These are phyloP conservation scores for Neolamprologus ventralis DNA, from an alignment of 2,113 vertebrate genomes.

Conservation along the genomic window DNA sequence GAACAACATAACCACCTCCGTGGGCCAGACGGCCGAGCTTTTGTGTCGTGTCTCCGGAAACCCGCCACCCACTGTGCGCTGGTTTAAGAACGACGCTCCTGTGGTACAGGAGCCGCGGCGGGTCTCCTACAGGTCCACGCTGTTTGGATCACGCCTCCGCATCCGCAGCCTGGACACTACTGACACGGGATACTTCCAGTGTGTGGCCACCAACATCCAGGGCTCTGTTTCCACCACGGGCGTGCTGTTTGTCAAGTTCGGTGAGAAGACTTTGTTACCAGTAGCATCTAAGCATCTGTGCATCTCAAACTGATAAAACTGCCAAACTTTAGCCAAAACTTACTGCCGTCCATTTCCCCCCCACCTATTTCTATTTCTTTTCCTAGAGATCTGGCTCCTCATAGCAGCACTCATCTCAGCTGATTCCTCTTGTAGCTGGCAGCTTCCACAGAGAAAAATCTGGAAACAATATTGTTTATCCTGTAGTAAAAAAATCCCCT, in stretches of 20 bases:
- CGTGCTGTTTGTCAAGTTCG: conserved; percentile 94
- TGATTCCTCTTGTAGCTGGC: conserved; percentile 31
- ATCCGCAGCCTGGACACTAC: conserved; percentile 96
- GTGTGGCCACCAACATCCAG: conserved; percentile 82
- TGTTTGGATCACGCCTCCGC: conserved; percentile 87
- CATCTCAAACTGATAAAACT: background rate
- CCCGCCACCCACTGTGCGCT: conserved; percentile 81
- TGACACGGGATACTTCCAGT: conserved; percentile 98
- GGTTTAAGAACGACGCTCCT: conserved; percentile 96
- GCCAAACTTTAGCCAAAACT: background rate
- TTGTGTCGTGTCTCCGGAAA: conserved; percentile 88
- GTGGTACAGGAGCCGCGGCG: conserved; percentile 92
- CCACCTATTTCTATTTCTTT: background rate
- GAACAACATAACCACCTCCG: conserved; percentile 97
- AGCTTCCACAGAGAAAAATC: conserved; percentile 27
- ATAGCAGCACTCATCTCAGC: background rate
- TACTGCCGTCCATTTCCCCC: background rate
- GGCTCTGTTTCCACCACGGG: conserved; percentile 90
- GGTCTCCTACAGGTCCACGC: conserved; percentile 81
- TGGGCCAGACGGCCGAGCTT: conserved; percentile 89
- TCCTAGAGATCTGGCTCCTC: background rate
- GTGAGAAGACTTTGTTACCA: conserved; percentile 65
- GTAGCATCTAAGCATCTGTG: background rate
- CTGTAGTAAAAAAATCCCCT: conserved; percentile 45
- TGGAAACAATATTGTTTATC: conserved; percentile 56